phyloP scores from a whole-genome alignment of 2,888 invertebrate genomes.

The Penaeus monodon region DNA sequence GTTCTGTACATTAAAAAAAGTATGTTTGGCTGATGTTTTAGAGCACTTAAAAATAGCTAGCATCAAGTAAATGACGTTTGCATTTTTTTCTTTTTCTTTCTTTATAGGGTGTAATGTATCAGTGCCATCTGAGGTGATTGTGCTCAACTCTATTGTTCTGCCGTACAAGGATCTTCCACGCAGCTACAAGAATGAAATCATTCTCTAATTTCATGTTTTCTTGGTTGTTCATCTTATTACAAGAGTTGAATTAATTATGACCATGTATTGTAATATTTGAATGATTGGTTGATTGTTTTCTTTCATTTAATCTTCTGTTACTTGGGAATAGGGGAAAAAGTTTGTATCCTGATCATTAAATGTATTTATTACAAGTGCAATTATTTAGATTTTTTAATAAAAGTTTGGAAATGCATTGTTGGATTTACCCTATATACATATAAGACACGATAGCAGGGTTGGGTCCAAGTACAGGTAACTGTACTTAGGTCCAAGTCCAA shows the following conservation, averaged over 20 bases:
- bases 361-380: no score
- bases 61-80: neutral
- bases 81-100: neutral
- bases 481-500: no score
- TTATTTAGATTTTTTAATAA: no score
- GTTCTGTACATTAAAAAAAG: no score
- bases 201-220: slow-evolving; percentile 76
- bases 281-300: neutral
- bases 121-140: slow-evolving; percentile 91
- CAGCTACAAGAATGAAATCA: slow-evolving; percentile 98
- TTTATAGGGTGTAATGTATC: slow-evolving; percentile 87
- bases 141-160: slow-evolving; percentile 95
- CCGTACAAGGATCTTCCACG: slow-evolving; percentile 95
- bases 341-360: neutral
- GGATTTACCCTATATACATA: no score
- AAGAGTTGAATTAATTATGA: neutral
- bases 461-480: no score
- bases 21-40: no score
- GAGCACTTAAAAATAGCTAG: neutral
- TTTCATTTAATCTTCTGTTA: neutral
- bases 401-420: no score
- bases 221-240: neutral
- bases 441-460: no score
- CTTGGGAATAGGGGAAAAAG: neutral
- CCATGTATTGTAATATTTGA: neutral